Evolutionary conservation across 1,140 invertebrate genomes (phyloP).

Genomic region (Meloidogyne hapla): DNA sequence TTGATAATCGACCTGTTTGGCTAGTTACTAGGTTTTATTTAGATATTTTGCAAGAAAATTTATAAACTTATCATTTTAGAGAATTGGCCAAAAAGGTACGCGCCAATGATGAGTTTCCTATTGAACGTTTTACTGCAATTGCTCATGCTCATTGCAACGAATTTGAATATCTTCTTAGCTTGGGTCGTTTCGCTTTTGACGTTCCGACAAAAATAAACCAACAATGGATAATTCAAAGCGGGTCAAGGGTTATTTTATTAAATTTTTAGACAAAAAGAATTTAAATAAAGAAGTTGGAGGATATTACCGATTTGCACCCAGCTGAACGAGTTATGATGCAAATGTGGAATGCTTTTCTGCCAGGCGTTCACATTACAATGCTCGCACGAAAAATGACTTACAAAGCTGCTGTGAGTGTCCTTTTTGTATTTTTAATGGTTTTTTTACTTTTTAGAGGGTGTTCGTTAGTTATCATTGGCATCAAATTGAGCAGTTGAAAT

Average conservation of each 20-base stretch:
- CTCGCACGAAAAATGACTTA: constrained; percentile 33
- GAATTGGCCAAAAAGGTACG: constrained; percentile 14
- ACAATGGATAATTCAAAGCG: constrained; percentile 33
- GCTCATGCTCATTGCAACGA: neutral
- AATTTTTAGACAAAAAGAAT: constrained; percentile 8
- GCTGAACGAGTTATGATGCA: constrained; percentile 34
- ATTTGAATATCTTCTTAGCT: constrained; percentile 17
- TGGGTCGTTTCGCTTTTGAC: constrained; percentile 27
- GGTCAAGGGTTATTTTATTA: constrained; percentile 25
- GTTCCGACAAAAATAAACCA: constrained; percentile 33
- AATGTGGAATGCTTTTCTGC: constrained; percentile 35
- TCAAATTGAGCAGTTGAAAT: constrained; percentile 6
- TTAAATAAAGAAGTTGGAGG: constrained; percentile 31
- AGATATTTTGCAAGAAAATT: neutral
- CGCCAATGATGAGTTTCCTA: constrained; percentile 7
- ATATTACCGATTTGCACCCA: constrained; percentile 35
- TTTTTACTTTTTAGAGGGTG: constrained; percentile 20
- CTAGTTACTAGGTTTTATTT: constrained; percentile 15
- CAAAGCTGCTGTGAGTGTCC: constrained; percentile 28
- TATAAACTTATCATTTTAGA: neutral
- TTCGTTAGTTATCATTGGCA: constrained; percentile 26
- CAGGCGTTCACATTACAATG: constrained; percentile 33
- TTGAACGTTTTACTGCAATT: constrained; percentile 23
- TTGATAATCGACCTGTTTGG: constrained; percentile 12
- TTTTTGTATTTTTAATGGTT: neutral